Evolutionary conservation across 2,888 invertebrate genomes (phyloP), one percentile per base, ranked within the genome.

Genomic region (Drosophila algonquin): DNA sequence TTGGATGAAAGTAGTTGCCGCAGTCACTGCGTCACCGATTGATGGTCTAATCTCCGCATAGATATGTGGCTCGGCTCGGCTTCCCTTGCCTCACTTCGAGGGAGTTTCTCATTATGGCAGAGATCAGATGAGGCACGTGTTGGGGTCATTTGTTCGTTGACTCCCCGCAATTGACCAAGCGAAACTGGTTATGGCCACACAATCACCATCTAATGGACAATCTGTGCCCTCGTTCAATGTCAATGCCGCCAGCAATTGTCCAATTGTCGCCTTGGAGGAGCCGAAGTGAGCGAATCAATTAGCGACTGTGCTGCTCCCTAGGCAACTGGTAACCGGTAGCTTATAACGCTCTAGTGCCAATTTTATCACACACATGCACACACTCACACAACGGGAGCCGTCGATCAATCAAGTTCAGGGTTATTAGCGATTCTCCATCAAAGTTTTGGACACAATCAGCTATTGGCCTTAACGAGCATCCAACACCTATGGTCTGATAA

Each of bases 281-380:
- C 60, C 71, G 48, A 56, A 75, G 63, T 58, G 52, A 40, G 51
- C 60, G 56, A 75, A 75, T 60, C 67, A 76, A 76, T 76, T 76
- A 76, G 75, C 57, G 63, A 76, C 52, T 63, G 63, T 55, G 59
- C 27, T 10, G 55, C 54, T 44, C 65, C 55, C 55, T 67, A 68
- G 67, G 68, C 68, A 68, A 68, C 67, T 68, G 56, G 68, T 56
- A 68, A 68, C 67, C 55, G 65, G 65, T 67, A 67, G 65, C 65
- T 6, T 58, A 63, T 72, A 72, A 63, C 72, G 73, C 58, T 27
- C 64, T 58, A 54, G 63, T 79, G 67, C 63, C 70, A 62, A 64
- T 72, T 76, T 63, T 35, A 69, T 53, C 63, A 57, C 73, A 51
- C 55, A 21, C 21, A 21, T 3, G 21, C 21, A 21, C 21, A 21